A percentile compares a stretch with the other conserved stretches of the same genome.
phyloP scores from a whole-genome alignment of 2,113 vertebrate species.

The Chauna torquata region DNA sequence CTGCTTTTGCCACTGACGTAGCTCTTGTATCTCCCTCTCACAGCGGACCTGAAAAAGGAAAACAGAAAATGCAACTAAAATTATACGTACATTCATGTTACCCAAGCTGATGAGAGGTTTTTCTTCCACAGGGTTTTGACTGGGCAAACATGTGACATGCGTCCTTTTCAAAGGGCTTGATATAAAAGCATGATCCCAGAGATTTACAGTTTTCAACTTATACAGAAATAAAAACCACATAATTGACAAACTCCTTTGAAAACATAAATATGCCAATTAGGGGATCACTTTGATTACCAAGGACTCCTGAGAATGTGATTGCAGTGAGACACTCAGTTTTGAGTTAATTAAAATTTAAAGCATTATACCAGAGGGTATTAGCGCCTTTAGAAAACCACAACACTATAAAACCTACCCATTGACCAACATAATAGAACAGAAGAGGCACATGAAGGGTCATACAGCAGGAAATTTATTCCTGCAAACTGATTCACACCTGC shows the following conservation, averaged over 20 bases:
- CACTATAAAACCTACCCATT: conserved; percentile 34
- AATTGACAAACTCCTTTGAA: not conserved
- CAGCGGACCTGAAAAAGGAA: conserved; percentile 80
- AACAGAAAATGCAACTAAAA: not conserved
- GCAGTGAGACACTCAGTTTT: conserved; percentile 1
- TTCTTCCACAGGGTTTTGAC: not conserved
- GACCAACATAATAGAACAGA: conserved; percentile 51
- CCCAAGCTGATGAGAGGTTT: not conserved
- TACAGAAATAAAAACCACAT: not conserved
- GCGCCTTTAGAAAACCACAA: conserved; percentile 60
- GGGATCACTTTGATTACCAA: conserved; percentile 30
- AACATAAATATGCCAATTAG: conserved; percentile 41
- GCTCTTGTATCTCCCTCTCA: conserved; percentile 84
- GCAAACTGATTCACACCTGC: conserved; percentile 70
- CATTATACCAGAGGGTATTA: conserved; percentile 54
- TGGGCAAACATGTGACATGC: not conserved
- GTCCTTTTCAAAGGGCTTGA: not conserved
- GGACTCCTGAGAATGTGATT: conserved; percentile 12
- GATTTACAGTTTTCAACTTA: not conserved
- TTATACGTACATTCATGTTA: accelerated
- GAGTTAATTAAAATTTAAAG: conserved; percentile 52
- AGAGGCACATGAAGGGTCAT: conserved; percentile 45
- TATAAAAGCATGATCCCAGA: not conserved
- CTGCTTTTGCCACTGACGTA: conserved; percentile 91
- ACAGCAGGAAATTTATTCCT: conserved; percentile 55